A percentile compares a stretch with the other conserved stretches of the same genome.
Conservation (phyloP, 2,888 invertebrate genomes). For the Agrilus biguttatus region DNA sequence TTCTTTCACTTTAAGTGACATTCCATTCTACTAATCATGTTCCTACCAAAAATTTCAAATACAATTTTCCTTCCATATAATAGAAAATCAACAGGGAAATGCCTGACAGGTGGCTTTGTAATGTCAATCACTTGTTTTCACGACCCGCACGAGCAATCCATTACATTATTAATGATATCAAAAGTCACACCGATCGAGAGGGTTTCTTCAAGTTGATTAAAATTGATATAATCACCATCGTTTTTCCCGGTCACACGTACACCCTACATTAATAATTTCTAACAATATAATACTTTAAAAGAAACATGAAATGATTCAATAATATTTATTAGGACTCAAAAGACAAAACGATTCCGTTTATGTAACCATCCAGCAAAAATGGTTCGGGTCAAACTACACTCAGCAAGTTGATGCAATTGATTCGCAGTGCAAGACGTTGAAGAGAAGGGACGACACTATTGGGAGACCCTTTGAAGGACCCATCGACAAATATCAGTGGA, state of each 20-base stretch:
- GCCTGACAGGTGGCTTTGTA: no score
- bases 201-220: no score
- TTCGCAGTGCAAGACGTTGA: slow-evolving; percentile 34
- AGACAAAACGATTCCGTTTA: slow-evolving; percentile 37
- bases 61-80: no score
- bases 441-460: slow-evolving; percentile 29
- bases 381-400: slow-evolving; percentile 25
- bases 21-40: not conserved
- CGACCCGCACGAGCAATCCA: no score
- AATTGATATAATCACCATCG: no score
- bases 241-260: no score
- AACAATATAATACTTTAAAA: slow-evolving; percentile 18
- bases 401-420: slow-evolving; percentile 31
- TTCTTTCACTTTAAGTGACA: not conserved
- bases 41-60: no score
- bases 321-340: slow-evolving; percentile 27
- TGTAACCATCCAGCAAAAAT: slow-evolving; percentile 34
- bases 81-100: no score
- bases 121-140: no score
- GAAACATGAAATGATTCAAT: no score
- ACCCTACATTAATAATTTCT: not conserved
- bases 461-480: slow-evolving; percentile 41
- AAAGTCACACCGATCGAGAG: no score
- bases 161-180: no score
- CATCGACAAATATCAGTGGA: slow-evolving; percentile 46